Conservation (phyloP, 37 sponge, comb jelly and placozoan species). For the Oscarella lobularis region DNA sequence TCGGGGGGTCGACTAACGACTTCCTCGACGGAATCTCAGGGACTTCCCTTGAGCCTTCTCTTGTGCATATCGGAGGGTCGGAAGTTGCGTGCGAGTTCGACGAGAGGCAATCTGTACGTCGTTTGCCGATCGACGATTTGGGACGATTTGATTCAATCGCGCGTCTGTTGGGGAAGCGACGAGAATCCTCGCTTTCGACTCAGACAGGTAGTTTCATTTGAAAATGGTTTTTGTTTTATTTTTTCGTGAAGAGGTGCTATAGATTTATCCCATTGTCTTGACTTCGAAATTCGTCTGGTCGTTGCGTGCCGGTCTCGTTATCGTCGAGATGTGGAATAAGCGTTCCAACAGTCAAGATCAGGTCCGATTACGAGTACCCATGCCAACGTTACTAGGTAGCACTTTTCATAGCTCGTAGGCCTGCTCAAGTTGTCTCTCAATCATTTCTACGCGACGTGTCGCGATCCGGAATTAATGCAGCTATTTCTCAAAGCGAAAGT, state of each 20-base stretch:
- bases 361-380: background rate
- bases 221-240: background rate
- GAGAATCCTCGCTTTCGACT: slow-evolving; percentile 38
- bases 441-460: slow-evolving; percentile 57
- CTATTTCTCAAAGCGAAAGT: slow-evolving; percentile 36
- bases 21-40: too few species aligned
- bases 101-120: slow-evolving; percentile 29
- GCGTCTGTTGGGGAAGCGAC: slow-evolving; percentile 32
- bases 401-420: slow-evolving; percentile 47
- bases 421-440: slow-evolving; percentile 71
- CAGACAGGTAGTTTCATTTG: slow-evolving; percentile 19
- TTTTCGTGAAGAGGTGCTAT: background rate
- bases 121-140: slow-evolving; percentile 40
- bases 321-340: slow-evolving; percentile 83
- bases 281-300: slow-evolving; percentile 25
- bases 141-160: slow-evolving; percentile 21
- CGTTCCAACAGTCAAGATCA: slow-evolving; percentile 26
- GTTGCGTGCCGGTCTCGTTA: slow-evolving; percentile 39
- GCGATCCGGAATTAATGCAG: slow-evolving; percentile 10
- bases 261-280: slow-evolving; percentile 32
- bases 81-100: too few species aligned
- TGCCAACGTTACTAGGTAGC: background rate
- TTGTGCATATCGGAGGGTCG: too few species aligned
- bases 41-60: too few species aligned
- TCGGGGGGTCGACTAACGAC: too few species aligned